Evolutionary conservation across 2,797 vertebrate genomes (phyloP).

Genomic region (Spea hammondii): DNA sequence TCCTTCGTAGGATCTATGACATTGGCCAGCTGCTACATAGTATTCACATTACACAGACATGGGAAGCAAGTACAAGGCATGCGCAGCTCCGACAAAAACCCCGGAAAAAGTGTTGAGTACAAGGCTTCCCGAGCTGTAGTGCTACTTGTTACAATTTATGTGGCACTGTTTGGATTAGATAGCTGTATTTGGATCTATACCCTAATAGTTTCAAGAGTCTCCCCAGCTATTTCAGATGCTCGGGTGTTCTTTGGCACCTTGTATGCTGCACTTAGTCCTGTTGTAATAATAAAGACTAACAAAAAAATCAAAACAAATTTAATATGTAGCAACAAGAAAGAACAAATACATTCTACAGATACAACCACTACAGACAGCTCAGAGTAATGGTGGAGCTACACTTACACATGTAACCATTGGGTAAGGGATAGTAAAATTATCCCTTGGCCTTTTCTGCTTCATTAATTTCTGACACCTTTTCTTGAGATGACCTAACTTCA

Average conservation of each 20-base stretch:
- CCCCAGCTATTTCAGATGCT: conserved; percentile 41
- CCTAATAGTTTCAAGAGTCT: conserved; percentile 28
- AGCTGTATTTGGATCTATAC: conserved; percentile 47
- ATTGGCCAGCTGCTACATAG: conserved; percentile 38
- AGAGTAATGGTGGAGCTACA: not conserved
- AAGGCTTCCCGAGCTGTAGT: conserved; percentile 38
- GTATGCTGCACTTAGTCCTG: conserved; percentile 47
- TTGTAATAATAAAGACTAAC: conserved; percentile 47
- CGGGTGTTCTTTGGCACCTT: conserved; percentile 46
- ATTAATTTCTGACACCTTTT: no score
- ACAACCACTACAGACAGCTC: not conserved
- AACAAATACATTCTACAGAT: not conserved
- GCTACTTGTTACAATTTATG: conserved; percentile 38
- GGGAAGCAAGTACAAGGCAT: conserved; percentile 41
- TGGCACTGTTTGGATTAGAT: conserved; percentile 40
- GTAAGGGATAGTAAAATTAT: no score
- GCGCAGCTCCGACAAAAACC: conserved; percentile 33
- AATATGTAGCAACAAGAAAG: not conserved
- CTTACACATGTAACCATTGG: no score
- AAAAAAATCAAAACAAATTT: conserved; percentile 32
- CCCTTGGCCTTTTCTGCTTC: no score
- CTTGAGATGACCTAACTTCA: no score
- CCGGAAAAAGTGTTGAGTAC: conserved; percentile 32
- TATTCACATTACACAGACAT: conserved; percentile 30
- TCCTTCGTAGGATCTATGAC: conserved; percentile 44